Evolutionary conservation across 2,888 invertebrate genomes (phyloP).

Genomic region (Hetaerina titia): DNA sequence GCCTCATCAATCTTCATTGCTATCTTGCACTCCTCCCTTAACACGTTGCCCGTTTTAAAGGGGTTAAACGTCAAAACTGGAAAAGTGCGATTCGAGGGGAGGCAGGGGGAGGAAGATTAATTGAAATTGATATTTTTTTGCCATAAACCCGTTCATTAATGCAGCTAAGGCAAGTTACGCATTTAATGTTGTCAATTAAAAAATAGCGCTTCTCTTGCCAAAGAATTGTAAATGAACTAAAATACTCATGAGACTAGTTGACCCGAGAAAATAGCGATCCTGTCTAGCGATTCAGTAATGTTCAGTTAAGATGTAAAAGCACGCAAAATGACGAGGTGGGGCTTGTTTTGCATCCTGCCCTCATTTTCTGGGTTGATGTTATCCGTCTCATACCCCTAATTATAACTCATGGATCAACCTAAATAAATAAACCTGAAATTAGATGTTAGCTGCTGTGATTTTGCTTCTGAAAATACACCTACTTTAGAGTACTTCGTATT

Average conservation of each 20-base stretch:
- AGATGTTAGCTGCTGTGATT: no score
- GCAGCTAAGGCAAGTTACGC: not conserved
- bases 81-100: not conserved
- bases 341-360: no score
- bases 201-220: not conserved
- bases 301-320: not conserved
- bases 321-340: no score
- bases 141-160: conserved; percentile 32
- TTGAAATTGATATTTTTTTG: conserved; percentile 17
- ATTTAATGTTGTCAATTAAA: not conserved
- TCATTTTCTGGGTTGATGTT: no score
- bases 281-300: not conserved
- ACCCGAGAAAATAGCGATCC: not conserved
- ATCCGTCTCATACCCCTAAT: no score
- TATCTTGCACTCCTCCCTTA: conserved; percentile 9
- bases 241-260: not conserved
- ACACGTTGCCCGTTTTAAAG: conserved; percentile 37
- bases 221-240: not conserved
- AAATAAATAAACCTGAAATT: no score
- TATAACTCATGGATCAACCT: no score
- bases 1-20: conserved; percentile 41
- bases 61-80: conserved; percentile 27
- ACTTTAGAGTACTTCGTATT: no score
- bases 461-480: no score
- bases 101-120: not conserved